Evolutionary conservation across 2,797 vertebrate genomes (phyloP).

Genomic region (Sitta carolinensis): DNA sequence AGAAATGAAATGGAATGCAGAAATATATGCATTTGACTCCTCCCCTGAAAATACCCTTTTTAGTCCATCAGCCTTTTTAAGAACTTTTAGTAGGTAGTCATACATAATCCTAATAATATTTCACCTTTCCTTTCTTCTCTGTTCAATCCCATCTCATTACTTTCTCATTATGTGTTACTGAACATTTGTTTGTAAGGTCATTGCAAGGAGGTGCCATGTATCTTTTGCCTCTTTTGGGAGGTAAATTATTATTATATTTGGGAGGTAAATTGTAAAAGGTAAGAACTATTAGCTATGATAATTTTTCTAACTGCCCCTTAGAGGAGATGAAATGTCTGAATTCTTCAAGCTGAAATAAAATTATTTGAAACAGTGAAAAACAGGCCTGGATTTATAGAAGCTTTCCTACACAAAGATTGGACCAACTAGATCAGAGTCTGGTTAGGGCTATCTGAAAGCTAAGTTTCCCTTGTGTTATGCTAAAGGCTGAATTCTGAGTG

Average conservation of each 20-base stretch:
- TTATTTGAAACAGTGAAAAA: not conserved
- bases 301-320: not conserved
- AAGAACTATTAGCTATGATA: not conserved
- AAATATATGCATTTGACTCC: not conserved
- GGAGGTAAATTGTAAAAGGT: not conserved
- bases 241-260: not conserved
- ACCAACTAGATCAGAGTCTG: not conserved
- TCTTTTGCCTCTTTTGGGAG: not conserved
- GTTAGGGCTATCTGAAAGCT: not conserved
- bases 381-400: not conserved
- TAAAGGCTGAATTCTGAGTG: not conserved
- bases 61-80: not conserved
- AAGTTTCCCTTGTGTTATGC: not conserved
- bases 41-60: not conserved
- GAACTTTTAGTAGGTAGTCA: not conserved
- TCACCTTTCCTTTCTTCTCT: constrained; percentile 4
- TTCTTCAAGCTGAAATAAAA: not conserved
- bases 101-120: not conserved
- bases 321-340: not conserved
- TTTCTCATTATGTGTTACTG: not conserved
- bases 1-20: not conserved
- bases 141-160: not conserved
- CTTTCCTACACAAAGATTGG: not conserved
- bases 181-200: constrained; percentile 13
- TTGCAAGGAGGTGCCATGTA: not conserved